Conservation (phyloP, 2,888 invertebrate species). For the Orgyia antiqua region DNA sequence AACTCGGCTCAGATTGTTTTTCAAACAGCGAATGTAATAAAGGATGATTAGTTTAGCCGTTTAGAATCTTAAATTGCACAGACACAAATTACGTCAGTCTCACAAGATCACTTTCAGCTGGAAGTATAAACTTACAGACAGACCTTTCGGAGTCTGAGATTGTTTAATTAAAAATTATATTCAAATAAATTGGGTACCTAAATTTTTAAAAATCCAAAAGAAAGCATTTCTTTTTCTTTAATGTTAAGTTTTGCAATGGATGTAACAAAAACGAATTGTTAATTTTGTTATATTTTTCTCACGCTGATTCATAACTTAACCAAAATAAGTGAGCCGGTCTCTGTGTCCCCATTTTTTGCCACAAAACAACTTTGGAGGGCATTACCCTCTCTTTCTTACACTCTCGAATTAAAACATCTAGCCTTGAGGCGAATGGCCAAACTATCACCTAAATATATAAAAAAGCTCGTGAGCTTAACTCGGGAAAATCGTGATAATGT, state of each 20-base stretch:
- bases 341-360: constrained; percentile 74
- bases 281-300: constrained; percentile 64
- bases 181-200: too few species aligned
- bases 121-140: too few species aligned
- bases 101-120: too few species aligned
- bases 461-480: constrained; percentile 21
- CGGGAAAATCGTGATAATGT: constrained; percentile 1
- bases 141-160: too few species aligned
- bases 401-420: constrained; percentile 60
- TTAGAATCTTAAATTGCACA: too few species aligned
- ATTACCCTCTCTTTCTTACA: constrained; percentile 63
- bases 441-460: constrained; percentile 32
- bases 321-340: constrained; percentile 71
- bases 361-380: constrained; percentile 73
- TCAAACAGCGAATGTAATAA: too few species aligned
- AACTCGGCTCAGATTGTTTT: too few species aligned
- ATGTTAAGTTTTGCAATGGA: constrained; percentile 20
- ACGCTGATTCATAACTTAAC: constrained; percentile 70
- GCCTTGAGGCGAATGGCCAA: constrained; percentile 52
- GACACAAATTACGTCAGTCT: too few species aligned
- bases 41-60: too few species aligned
- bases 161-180: too few species aligned
- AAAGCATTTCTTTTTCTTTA: too few species aligned
- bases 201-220: too few species aligned
- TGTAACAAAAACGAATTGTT: constrained; percentile 34